Percentiles rank a stretch among this genome's conserved stretches.
phyloP scores from a whole-genome alignment of 2,113 vertebrate species.

The Leptobrachium leishanense region DNA sequence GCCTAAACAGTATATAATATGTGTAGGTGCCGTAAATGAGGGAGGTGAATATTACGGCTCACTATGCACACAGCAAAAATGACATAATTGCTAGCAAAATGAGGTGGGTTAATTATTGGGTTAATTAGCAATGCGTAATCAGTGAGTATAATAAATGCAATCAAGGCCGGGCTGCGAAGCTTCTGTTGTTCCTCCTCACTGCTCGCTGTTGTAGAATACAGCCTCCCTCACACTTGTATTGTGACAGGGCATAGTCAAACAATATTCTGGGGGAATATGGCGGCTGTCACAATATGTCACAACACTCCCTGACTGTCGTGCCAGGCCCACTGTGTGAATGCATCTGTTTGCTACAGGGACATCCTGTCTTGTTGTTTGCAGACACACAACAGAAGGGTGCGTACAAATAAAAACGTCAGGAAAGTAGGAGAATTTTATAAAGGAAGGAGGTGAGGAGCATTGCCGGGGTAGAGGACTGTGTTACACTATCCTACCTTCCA shows the following conservation, averaged over 20 bases:
- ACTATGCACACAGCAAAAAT: slow-evolving; percentile 22
- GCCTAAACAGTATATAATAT: slow-evolving; percentile 23
- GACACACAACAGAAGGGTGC: slow-evolving; percentile 25
- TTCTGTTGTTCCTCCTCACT: not conserved
- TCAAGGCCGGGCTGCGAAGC: not conserved
- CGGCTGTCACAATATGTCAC: slow-evolving; percentile 46
- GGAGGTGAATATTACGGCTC: slow-evolving; percentile 26
- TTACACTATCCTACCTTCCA: no score
- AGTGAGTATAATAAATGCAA: not conserved
- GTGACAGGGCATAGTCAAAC: slow-evolving; percentile 34
- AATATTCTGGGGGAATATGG: slow-evolving; percentile 31
- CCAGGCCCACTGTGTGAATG: slow-evolving; percentile 33
- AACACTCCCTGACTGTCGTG: slow-evolving; percentile 31
- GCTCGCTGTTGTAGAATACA: not conserved
- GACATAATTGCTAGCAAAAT: slow-evolving; percentile 25
- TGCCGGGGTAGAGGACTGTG: no score
- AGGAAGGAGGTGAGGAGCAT: not conserved
- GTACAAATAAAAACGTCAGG: slow-evolving; percentile 34
- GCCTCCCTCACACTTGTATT: slow-evolving; percentile 33
- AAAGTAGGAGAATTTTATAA: slow-evolving; percentile 5
- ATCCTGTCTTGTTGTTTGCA: slow-evolving; percentile 27
- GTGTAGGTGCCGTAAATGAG: no score
- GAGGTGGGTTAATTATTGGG: slow-evolving; percentile 45
- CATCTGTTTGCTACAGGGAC: slow-evolving; percentile 26
- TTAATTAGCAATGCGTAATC: slow-evolving; percentile 22